phyloP scores from a whole-genome alignment of 1,140 invertebrate species.

The Odontomachus brunneus region DNA sequence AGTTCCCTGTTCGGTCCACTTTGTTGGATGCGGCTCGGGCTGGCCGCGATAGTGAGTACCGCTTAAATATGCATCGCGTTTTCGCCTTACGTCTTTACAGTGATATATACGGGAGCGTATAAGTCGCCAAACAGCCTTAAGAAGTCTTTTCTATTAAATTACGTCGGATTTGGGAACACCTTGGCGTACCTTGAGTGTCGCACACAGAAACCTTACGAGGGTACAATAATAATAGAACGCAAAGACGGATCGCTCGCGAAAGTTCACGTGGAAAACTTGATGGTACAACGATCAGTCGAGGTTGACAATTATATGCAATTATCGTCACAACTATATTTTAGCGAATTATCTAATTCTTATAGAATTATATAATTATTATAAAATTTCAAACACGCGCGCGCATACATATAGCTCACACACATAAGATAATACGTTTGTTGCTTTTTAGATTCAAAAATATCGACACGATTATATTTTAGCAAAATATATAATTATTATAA shows the following conservation, averaged over 20 bases:
- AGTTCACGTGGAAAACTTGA: background rate
- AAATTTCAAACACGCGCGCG: too few species aligned
- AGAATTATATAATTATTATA: background rate
- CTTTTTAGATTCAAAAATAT: too few species aligned
- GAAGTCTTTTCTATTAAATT: slow-evolving; percentile 80
- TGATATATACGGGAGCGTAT: slow-evolving; percentile 78
- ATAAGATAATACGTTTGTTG: too few species aligned
- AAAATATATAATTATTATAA: too few species aligned
- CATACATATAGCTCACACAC: too few species aligned
- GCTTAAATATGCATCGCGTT: slow-evolving; percentile 79
- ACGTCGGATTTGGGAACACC: slow-evolving; percentile 83
- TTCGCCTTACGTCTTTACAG: slow-evolving; percentile 52
- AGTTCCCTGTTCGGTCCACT: slow-evolving; percentile 72
- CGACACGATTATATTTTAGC: too few species aligned
- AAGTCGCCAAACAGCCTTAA: slow-evolving; percentile 84
- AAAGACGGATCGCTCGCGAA: background rate
- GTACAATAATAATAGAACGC: slow-evolving; percentile 65
- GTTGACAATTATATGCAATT: background rate
- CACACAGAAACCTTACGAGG: slow-evolving; percentile 74
- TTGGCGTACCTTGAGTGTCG: slow-evolving; percentile 79
- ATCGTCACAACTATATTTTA: background rate
- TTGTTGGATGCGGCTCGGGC: slow-evolving; percentile 80
- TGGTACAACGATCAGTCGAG: background rate
- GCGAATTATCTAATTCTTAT: background rate
- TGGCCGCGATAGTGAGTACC: slow-evolving; percentile 54